A percentile compares a stretch with the other conserved stretches of the same genome.
phyloP scores from a whole-genome alignment of 1,140 invertebrate species.

The Parapsyche elsis region DNA sequence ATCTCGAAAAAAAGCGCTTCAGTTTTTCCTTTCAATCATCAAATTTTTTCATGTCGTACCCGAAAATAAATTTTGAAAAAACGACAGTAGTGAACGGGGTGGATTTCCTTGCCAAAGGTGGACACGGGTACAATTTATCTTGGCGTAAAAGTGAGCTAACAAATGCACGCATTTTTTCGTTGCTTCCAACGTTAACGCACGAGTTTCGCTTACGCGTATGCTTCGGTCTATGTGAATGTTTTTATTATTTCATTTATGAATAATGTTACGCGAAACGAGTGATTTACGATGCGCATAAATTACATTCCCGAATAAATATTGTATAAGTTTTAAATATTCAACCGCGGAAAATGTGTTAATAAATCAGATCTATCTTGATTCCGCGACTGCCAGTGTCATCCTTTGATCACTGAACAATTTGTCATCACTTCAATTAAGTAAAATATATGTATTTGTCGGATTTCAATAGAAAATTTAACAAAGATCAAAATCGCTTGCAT shows the following conservation, averaged over 20 bases:
- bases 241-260: conserved; percentile 25
- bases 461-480: too few species aligned
- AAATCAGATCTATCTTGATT: too few species aligned
- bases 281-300: conserved; percentile 21
- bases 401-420: too few species aligned
- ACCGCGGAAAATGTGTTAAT: neutral
- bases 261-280: conserved; percentile 11
- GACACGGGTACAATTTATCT: neutral
- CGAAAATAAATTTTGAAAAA: too few species aligned
- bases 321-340: conserved; percentile 13
- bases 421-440: too few species aligned
- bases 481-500: too few species aligned
- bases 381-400: too few species aligned
- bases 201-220: neutral
- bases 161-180: neutral
- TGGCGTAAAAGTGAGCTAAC: neutral
- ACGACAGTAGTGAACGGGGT: too few species aligned
- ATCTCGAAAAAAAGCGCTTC: too few species aligned
- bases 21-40: too few species aligned
- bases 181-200: neutral
- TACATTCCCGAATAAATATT: neutral
- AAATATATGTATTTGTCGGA: too few species aligned
- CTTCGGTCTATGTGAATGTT: neutral
- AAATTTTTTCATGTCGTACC: too few species aligned
- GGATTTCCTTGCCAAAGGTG: neutral